phyloP scores from a whole-genome alignment of 1,140 invertebrate genomes.

The Anastatus disparis region DNA sequence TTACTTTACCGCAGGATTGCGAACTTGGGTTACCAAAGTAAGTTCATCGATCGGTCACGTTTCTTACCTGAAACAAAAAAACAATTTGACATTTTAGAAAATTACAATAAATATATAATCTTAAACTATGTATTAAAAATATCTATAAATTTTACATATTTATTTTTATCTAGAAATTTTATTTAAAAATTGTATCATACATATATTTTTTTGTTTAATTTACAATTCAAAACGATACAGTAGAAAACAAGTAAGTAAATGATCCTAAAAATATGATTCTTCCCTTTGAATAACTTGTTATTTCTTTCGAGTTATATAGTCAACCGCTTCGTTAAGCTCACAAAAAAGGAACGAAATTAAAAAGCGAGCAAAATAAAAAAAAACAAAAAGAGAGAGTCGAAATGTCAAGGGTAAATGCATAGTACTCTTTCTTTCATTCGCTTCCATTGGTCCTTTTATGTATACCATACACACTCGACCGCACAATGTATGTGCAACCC shows the following conservation, averaged over 20 bases:
- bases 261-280: no score
- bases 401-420: conserved; percentile 8
- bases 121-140: no score
- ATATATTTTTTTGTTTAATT: no score
- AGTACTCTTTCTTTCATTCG: no score
- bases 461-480: conserved; percentile 9
- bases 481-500: background rate
- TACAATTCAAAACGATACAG: no score
- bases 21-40: background rate
- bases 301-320: background rate
- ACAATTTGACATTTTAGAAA: background rate
- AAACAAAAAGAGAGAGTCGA: background rate
- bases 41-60: background rate
- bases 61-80: conserved; percentile 26
- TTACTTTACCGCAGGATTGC: conserved; percentile 10
- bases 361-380: no score
- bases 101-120: no score
- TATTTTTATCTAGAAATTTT: no score
- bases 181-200: no score
- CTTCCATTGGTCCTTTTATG: background rate
- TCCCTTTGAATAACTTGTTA: background rate
- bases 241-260: no score
- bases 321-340: conserved; percentile 18
- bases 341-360: conserved; percentile 12
- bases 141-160: background rate